Base-by-base conservation (phyloP, 2,888 invertebrate genomes). In the Eupithecia subfuscata region DNA sequence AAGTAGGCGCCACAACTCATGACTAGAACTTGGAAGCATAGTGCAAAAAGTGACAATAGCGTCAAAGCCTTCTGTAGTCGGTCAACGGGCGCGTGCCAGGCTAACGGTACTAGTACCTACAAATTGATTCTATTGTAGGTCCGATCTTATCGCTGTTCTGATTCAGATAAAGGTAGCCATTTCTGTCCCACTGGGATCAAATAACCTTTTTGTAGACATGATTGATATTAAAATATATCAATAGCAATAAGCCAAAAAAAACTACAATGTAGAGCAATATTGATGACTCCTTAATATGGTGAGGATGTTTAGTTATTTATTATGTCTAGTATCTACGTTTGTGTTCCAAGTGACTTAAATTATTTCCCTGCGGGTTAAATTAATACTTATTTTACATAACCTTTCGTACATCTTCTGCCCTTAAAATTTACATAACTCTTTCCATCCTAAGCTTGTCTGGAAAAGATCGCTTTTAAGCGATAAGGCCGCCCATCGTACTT, bases 41-140 rank as follows among this genome's bases (percentile, higher is more conserved):
- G 84, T 92, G 93, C 91, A 94, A 93, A 94, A 94, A 92, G 85
- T 86, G 80, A 86, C 84, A 88, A 88, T 85, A 88, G 83, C 83
- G 78, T 84, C 81, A 87, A 86, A 88, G 86, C 81, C 80, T 80
- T 63, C 83, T 84, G 84, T 88, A 87, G 87, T 84, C 73, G 79
- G 84, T 80, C 80, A 64, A 80, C 77, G 82, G 83, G 82, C 84
- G 85, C 83, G 93, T 92, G 92, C 92, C 92, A 34, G 37, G 37
- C 79, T 93, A 93, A 93, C 93, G 94, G 94, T 89, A 86, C 85
- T 85, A 82, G 84, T 90, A 77, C 75, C 72, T 77, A 90, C 88
- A 89, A 91, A 91, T 92, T 91, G 89, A 91, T 92, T 88, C 93
- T 91, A 71, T 93, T 86, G 85, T 87, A 89, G 81, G 82, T 86